Percentiles rank a stretch among this genome's conserved stretches.
Conservation (phyloP, 2,888 invertebrate species). For the Polietes domitor region DNA sequence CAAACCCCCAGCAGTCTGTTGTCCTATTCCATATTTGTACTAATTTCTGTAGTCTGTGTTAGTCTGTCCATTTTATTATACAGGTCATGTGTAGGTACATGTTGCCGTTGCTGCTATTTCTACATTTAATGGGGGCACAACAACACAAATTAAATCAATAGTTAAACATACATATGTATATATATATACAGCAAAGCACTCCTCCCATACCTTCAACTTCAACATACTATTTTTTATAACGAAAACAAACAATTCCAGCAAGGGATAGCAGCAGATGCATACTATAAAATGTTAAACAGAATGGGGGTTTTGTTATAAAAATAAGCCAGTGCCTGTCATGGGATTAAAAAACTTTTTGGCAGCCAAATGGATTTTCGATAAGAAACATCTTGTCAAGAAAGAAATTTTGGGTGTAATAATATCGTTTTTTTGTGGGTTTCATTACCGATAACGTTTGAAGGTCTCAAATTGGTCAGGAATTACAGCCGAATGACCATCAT, state of each 20-base stretch:
- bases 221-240: not conserved
- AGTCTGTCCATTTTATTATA: slow-evolving; percentile 31
- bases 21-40: slow-evolving; percentile 43
- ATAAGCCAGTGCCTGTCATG: not conserved
- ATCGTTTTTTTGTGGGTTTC: too few relatives aligned
- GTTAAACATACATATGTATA: not conserved
- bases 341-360: not conserved
- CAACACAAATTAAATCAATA: slow-evolving; percentile 62
- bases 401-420: too few relatives aligned
- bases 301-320: too few relatives aligned
- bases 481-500: too few relatives aligned
- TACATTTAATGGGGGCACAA: not conserved
- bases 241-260: not conserved
- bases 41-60: slow-evolving; percentile 63
- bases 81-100: slow-evolving; percentile 64
- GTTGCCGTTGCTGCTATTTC: slow-evolving; percentile 10
- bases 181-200: too few relatives aligned
- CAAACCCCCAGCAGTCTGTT: not conserved
- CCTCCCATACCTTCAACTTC: too few relatives aligned
- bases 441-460: too few relatives aligned
- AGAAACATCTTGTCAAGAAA: not conserved
- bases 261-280: too few relatives aligned
- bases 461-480: too few relatives aligned
- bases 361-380: not conserved
- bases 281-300: not conserved